A percentile compares a stretch with the other conserved stretches of the same genome.
phyloP scores from a whole-genome alignment of 2,797 vertebrate species.

The Peromyscus melanophrys region DNA sequence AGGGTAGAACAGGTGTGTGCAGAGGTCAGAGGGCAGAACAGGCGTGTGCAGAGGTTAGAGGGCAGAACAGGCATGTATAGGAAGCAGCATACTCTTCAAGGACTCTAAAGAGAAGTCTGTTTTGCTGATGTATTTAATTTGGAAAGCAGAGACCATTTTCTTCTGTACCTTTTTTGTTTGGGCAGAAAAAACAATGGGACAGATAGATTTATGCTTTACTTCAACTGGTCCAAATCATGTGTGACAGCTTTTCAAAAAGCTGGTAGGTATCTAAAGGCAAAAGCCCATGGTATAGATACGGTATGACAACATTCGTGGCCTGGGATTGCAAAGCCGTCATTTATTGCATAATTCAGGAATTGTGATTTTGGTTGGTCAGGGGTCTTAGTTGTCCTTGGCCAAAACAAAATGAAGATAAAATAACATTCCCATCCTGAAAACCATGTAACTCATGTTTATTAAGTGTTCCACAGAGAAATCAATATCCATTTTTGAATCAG shows the following conservation, averaged over 20 bases:
- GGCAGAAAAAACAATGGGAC: slow-evolving; percentile 49
- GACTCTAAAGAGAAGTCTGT: background rate
- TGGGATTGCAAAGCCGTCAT: slow-evolving; percentile 34
- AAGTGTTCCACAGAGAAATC: slow-evolving; percentile 57
- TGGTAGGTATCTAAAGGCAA: slow-evolving; percentile 44
- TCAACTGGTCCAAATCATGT: slow-evolving; percentile 66
- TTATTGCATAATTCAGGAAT: slow-evolving; percentile 51
- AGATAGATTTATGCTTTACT: slow-evolving; percentile 69
- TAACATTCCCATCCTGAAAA: slow-evolving; percentile 63
- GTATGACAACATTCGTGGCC: slow-evolving; percentile 47
- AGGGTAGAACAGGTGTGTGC: no score
- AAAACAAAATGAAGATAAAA: slow-evolving; percentile 72
- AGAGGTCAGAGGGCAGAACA: no score
- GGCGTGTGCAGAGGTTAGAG: no score
- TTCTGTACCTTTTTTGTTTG: slow-evolving; percentile 40
- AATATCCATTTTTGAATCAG: slow-evolving; percentile 50
- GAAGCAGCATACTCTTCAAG: slow-evolving; percentile 38
- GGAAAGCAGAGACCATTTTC: slow-evolving; percentile 61
- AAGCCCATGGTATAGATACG: slow-evolving; percentile 58
- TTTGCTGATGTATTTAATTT: slow-evolving; percentile 68
- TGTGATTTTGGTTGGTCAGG: slow-evolving; percentile 71
- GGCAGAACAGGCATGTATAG: background rate
- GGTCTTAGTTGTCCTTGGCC: slow-evolving; percentile 57
- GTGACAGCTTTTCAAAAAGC: slow-evolving; percentile 69
- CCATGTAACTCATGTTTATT: slow-evolving; percentile 68